Percentiles rank a stretch among this genome's conserved stretches.
phyloP scores from a whole-genome alignment of 1,140 invertebrate genomes.

The Venturia canescens region DNA sequence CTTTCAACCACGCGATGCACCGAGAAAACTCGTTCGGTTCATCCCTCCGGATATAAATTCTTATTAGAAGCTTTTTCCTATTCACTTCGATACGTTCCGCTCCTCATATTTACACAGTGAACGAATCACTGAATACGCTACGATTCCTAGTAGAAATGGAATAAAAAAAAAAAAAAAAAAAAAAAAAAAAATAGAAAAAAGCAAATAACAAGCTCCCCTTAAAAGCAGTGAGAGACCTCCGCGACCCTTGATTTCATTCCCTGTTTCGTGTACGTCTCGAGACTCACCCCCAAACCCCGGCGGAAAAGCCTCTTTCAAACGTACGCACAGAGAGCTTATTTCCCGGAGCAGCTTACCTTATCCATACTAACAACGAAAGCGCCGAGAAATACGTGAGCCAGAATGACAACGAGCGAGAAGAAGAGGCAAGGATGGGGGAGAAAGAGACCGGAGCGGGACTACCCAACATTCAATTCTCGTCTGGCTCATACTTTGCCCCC shows the following conservation, averaged over 20 bases:
- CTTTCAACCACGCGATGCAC: too few relatives aligned
- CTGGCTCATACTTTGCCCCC: constrained; percentile 14
- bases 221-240: neutral
- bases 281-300: neutral
- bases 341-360: constrained; percentile 35
- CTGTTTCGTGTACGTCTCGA: neutral
- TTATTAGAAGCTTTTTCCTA: constrained; percentile 30
- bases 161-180: too few relatives aligned
- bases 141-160: too few relatives aligned
- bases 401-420: neutral
- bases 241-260: neutral
- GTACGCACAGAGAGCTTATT: constrained; percentile 41
- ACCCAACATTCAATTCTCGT: constrained; percentile 39
- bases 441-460: neutral
- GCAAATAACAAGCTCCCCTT: too few relatives aligned
- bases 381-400: neutral
- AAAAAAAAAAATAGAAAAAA: neutral
- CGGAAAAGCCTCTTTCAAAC: constrained; percentile 38
- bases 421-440: too few relatives aligned
- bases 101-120: too few relatives aligned
- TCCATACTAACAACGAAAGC: constrained; percentile 38
- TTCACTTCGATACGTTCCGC: neutral
- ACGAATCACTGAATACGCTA: neutral
- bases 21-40: constrained; percentile 28
- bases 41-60: neutral